A percentile compares a stretch with the other conserved stretches of the same genome.
Evolutionary conservation across 2,888 invertebrate species (phyloP).

Genomic region (Noctua janthina): DNA sequence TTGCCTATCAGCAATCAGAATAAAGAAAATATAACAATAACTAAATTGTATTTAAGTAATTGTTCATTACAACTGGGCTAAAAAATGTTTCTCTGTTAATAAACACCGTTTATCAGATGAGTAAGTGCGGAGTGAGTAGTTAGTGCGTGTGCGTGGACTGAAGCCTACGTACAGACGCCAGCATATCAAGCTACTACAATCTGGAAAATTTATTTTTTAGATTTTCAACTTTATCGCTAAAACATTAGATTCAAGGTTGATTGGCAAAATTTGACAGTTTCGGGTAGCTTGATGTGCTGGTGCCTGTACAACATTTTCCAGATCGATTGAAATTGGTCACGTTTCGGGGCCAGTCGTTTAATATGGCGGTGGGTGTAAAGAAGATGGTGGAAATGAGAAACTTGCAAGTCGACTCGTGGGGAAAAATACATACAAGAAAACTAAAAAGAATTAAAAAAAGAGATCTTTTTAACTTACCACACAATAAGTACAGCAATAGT

Average conservation of each 20-base stretch:
- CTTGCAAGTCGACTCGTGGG: not conserved
- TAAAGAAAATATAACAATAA: not conserved
- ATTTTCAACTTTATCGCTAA: too few species aligned
- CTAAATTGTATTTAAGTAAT: too few species aligned
- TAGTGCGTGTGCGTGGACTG: not conserved
- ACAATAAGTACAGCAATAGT: constrained; percentile 1
- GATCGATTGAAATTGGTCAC: not conserved
- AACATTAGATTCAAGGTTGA: too few species aligned
- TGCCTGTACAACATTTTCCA: not conserved
- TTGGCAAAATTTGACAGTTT: too few species aligned
- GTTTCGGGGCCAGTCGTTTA: not conserved
- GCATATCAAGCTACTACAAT: too few species aligned
- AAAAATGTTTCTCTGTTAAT: not conserved
- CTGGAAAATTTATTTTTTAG: too few species aligned
- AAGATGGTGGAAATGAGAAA: not conserved
- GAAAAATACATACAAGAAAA: not conserved
- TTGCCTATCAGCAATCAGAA: not conserved
- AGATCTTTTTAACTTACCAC: constrained; percentile 17
- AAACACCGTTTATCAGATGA: not conserved
- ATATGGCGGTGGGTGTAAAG: not conserved
- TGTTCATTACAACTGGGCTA: too few species aligned
- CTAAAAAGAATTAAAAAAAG: not conserved
- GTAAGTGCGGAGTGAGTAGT: not conserved
- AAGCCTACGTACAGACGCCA: not conserved
- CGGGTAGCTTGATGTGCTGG: too few species aligned